phyloP scores from a whole-genome alignment of 2,888 invertebrate genomes.

The Epirrita christyi region DNA sequence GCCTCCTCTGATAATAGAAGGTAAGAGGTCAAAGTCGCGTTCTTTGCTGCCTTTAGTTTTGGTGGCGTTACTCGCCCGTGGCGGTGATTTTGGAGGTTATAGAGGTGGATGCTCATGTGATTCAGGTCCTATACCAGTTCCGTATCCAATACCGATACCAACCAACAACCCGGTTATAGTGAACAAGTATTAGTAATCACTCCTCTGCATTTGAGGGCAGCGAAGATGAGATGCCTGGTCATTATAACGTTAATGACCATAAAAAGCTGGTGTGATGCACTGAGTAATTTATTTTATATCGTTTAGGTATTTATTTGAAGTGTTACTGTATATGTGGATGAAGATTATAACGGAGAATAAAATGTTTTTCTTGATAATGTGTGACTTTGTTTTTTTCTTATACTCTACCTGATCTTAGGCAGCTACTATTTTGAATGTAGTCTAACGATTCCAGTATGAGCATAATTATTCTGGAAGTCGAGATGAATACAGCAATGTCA shows the following conservation, averaged over 20 bases:
- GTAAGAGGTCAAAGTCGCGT: slow-evolving; percentile 48
- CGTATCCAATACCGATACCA: slow-evolving; percentile 60
- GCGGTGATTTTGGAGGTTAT: slow-evolving; percentile 38
- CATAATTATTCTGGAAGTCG: too few relatives aligned
- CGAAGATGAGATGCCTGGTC: slow-evolving; percentile 3
- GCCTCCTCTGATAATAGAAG: slow-evolving; percentile 52
- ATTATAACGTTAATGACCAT: slow-evolving; percentile 6
- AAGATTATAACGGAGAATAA: too few relatives aligned
- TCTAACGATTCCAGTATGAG: too few relatives aligned
- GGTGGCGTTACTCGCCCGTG: slow-evolving; percentile 50
- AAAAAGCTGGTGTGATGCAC: slow-evolving; percentile 5
- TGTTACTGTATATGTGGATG: background rate
- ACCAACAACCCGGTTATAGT: slow-evolving; percentile 51
- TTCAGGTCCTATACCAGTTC: slow-evolving; percentile 46
- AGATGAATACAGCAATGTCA: too few relatives aligned
- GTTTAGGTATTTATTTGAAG: slow-evolving; percentile 17
- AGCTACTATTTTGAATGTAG: too few relatives aligned
- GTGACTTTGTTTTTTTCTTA: too few relatives aligned
- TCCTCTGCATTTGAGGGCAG: slow-evolving; percentile 11
- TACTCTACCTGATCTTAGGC: too few relatives aligned
- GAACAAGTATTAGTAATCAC: slow-evolving; percentile 11
- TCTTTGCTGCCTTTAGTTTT: slow-evolving; percentile 57
- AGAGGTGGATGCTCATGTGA: slow-evolving; percentile 43
- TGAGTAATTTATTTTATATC: slow-evolving; percentile 18
- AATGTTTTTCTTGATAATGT: too few relatives aligned